These are phyloP conservation scores for Cyclophora punctaria DNA, from an alignment of 2,888 invertebrate genomes.

Conservation along the genomic window DNA sequence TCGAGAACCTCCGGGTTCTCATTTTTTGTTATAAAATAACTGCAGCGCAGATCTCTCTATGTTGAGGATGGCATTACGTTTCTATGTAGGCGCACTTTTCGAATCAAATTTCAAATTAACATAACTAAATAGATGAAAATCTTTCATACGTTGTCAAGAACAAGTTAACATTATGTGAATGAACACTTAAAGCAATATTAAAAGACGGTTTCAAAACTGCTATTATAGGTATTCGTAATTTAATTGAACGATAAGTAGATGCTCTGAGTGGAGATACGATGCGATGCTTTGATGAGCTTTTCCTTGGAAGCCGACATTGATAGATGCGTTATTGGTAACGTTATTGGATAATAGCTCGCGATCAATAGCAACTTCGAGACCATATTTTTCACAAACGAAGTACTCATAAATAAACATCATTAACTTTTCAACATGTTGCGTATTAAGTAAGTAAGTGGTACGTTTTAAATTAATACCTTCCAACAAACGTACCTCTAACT, in stretches of 20 bases:
- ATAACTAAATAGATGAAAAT: too few species aligned
- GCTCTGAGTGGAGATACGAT: neutral
- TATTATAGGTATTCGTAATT: too few species aligned
- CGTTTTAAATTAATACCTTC: too few species aligned
- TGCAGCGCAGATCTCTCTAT: conserved; percentile 4
- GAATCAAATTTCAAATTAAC: conserved; percentile 4
- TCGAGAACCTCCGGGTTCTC: neutral
- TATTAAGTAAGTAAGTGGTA: too few species aligned
- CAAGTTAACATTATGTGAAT: too few species aligned
- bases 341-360: conserved; percentile 15
- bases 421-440: too few species aligned
- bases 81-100: neutral
- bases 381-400: conserved; percentile 4
- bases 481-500: too few species aligned
- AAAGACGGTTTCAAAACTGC: too few species aligned
- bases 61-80: neutral
- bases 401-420: too few species aligned
- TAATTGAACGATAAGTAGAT: too few species aligned
- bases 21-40: conserved; percentile 1
- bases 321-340: conserved; percentile 18
- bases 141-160: too few species aligned
- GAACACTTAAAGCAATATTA: too few species aligned
- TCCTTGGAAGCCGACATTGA: conserved; percentile 19
- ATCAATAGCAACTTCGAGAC: conserved; percentile 11
- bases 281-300: conserved; percentile 15